Evolutionary conservation across 1,140 invertebrate genomes (phyloP), one percentile per base, ranked within the genome.

Genomic region (Brachionus manjavacas): DNA sequence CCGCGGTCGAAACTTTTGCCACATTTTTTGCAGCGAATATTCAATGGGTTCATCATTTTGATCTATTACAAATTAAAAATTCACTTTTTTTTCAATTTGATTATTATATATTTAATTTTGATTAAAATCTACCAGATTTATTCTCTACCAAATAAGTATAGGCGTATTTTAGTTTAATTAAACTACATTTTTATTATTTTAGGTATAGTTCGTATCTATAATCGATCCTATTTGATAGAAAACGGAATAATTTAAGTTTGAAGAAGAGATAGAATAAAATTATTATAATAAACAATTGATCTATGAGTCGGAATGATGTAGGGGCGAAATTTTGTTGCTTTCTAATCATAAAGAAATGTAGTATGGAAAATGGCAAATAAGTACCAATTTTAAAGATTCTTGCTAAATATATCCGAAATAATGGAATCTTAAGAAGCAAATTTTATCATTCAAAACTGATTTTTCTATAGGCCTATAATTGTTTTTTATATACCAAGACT

Each of bases 1-100:
- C 79, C 79, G 28, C 79, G 35, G 39, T 81, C 79, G 52, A 81
- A 81, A 16, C 79, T 81, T 81, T 64, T 81, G 20, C 79, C 79
- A 28, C 79, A 81, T 64, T 46, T 60, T 39, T 68, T 60, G 39
- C 79, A 81, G n/a, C 64, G 31, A 43, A 81, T 81, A n/a, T 81
- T 81, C 79, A 81, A 81, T 68, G 79, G 79, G 23, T 81, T 81
- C 79, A 81, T 81, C 79, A 81, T 81, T 81, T 64, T 81, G 52
- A 60, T 23, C 52, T 60, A 60, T 20, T 60, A 35, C 9, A 68
- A 68, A 28, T 68, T 12, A 68, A 31, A 31, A 68, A 35, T 31
- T 31, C 31, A 16, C 31, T 68, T 23, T 31, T 23, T 28, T 64
- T 66, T 66, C 52, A 60, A 60, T 60, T 46, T 60, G 52, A 60